Base-by-base conservation (phyloP, 2,797 vertebrate species). In the Ctenopoma multispine region DNA sequence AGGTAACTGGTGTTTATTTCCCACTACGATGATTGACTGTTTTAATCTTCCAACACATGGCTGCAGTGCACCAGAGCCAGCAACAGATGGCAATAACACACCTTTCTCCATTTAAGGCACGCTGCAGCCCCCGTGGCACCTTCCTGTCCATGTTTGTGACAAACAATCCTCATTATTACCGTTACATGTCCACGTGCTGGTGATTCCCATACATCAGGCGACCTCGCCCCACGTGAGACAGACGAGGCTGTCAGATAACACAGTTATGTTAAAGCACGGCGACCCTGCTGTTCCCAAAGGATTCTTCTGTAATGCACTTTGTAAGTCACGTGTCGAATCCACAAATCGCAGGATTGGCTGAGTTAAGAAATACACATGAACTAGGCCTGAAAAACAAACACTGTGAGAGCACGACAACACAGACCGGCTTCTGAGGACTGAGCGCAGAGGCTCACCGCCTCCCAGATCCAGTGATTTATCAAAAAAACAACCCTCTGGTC, bases 81-180 rank as follows among this genome's bases (percentile, higher is more conserved):
- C 92, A 81, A 86, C 92, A 93, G 91, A 89, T 89, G 91, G 91
- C 90, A 92, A 69, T 73, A 58, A 85, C 63, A 85, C 66, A 77
- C 84, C 84, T 86, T 63, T 68, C 15, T 2, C 49, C 57, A 47
- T 47, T 61, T 38, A 54, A 51, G 21, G 20, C 27, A 6, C 1
- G 46, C 47, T 56, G 72, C 78, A 31, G 66, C 51, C 64, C 38
- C 20, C 11, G 15, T 54, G 71, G 69, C 67, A 76, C 53, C 77
- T 75, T 85, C 62, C 46, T 69, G 71, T 79, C 36, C 0, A 24
- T 66, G 69, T 73, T 40, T 79, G n/a, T 70, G 59, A 85, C 72
- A 85, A 85, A 78, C 83, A 84, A 78, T 65, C 69, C 68, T 70
- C 66, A 75, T 80, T 53, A 77, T 53, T 44, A 69, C 75, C 21